Conservation (phyloP, 2,113 vertebrate species). For the Gasterosteus nipponicus region DNA sequence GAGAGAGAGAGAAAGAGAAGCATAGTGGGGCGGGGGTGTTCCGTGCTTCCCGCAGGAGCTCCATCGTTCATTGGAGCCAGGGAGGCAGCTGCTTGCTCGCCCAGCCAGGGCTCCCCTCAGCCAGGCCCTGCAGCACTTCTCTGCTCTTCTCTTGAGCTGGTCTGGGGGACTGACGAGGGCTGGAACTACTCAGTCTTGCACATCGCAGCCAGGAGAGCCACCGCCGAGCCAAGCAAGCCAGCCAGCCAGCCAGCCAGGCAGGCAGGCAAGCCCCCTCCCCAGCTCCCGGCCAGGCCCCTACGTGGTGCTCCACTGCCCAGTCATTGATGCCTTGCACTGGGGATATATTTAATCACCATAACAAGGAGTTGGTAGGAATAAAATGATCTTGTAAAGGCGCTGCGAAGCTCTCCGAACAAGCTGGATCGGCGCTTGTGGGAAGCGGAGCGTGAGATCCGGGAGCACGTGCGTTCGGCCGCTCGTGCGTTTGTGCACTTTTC, state of each 20-base stretch:
- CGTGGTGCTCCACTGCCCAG: slow-evolving; percentile 77
- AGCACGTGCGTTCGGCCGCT: slow-evolving; percentile 26
- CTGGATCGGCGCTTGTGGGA: slow-evolving; percentile 66
- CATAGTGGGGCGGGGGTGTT: slow-evolving; percentile 23
- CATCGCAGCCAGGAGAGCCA: slow-evolving; percentile 72
- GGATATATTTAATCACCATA: slow-evolving; percentile 85
- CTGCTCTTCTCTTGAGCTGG: slow-evolving; percentile 62
- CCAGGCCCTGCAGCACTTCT: slow-evolving; percentile 71
- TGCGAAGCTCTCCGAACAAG: slow-evolving; percentile 65
- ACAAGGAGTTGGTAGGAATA: slow-evolving; percentile 79
- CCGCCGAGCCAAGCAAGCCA: slow-evolving; percentile 55
- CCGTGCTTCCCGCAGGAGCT: slow-evolving; percentile 61
- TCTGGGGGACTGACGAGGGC: slow-evolving; percentile 58
- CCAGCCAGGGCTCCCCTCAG: slow-evolving; percentile 69
- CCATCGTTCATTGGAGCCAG: slow-evolving; percentile 59
- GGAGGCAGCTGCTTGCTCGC: slow-evolving; percentile 70
- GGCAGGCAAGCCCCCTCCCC: slow-evolving; percentile 63
- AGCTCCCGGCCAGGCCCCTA: slow-evolving; percentile 67
- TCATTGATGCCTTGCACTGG: slow-evolving; percentile 83
- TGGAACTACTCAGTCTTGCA: slow-evolving; percentile 65
- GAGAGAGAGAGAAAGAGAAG: not conserved
- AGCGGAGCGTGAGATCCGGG: slow-evolving; percentile 36
- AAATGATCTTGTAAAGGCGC: slow-evolving; percentile 82
- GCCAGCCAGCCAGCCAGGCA: slow-evolving; percentile 49
- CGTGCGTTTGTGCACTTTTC: slow-evolving; percentile 16